phyloP scores from a whole-genome alignment of 2,797 vertebrate genomes.

The Sparus aurata region DNA sequence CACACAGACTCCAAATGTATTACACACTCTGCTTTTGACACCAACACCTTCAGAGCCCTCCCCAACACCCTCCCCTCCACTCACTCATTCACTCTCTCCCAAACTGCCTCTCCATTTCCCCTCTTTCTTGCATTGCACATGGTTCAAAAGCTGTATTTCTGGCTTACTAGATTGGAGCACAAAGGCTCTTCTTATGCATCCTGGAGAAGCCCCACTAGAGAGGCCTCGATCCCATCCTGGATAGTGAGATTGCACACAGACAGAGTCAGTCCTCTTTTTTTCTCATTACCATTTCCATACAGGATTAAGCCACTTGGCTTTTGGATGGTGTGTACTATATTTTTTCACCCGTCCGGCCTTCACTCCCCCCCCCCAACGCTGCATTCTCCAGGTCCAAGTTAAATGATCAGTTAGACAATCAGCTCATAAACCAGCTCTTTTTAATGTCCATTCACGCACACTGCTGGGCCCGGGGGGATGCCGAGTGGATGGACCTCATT shows the following conservation, averaged over 20 bases:
- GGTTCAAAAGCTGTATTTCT: conserved; percentile 87
- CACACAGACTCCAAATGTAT: conserved; percentile 69
- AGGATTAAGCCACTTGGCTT: conserved; percentile 87
- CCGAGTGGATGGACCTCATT: conserved; percentile 67
- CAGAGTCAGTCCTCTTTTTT: conserved; percentile 69
- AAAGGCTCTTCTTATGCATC: conserved; percentile 85
- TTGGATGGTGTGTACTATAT: conserved; percentile 80
- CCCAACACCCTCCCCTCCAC: conserved; percentile 55
- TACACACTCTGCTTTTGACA: conserved; percentile 78
- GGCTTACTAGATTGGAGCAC: conserved; percentile 83
- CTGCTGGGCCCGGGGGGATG: conserved; percentile 48
- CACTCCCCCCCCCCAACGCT: not conserved
- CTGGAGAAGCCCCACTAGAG: conserved; percentile 82
- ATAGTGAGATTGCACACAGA: conserved; percentile 65
- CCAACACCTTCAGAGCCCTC: conserved; percentile 63
- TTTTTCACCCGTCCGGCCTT: conserved; percentile 52
- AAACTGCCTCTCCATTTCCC: conserved; percentile 78
- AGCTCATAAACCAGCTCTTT: conserved; percentile 76
- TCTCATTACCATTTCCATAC: conserved; percentile 88
- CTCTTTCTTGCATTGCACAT: conserved; percentile 82
- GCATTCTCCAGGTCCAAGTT: conserved; percentile 74
- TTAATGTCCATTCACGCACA: conserved; percentile 69
- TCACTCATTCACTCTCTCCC: conserved; percentile 76
- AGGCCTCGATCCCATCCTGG: conserved; percentile 76
- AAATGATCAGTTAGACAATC: conserved; percentile 81